phyloP scores from a whole-genome alignment of 2,113 vertebrate species.

The Dermatemys mawii region DNA sequence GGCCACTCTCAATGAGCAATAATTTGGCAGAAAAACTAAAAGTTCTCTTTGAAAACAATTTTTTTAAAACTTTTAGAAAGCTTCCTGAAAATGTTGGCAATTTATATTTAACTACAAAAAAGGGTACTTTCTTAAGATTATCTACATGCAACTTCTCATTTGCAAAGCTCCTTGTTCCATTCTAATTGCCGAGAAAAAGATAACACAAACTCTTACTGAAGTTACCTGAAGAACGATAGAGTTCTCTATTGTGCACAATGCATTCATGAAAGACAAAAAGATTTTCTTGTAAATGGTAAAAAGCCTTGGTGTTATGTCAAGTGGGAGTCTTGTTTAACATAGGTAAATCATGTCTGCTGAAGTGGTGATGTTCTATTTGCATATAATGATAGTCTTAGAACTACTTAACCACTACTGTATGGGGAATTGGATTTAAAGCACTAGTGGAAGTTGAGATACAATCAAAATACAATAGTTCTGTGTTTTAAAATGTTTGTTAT shows the following conservation, averaged over 20 bases:
- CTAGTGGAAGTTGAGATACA: neutral
- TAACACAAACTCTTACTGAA: rapidly evolving
- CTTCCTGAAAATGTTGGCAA: neutral
- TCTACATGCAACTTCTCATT: neutral
- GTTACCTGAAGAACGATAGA: neutral
- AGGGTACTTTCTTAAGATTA: neutral
- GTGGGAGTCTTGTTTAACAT: neutral
- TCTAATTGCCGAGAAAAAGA: neutral
- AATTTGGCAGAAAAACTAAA: constrained; percentile 47
- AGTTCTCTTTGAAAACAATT: constrained; percentile 31
- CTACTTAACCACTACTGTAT: rapidly evolving
- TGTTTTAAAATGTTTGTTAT: rapidly evolving
- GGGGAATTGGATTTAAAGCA: neutral
- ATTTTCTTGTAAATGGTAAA: neutral
- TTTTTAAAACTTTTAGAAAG: neutral
- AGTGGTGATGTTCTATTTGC: rapidly evolving
- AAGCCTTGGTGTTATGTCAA: neutral
- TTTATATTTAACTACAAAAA: constrained; percentile 37
- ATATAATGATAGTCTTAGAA: rapidly evolving
- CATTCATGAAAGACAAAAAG: neutral
- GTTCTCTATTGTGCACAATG: neutral
- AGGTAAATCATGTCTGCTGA: rapidly evolving
- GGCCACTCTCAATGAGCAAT: constrained; percentile 4
- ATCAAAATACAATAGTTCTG: neutral
- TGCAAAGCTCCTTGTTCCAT: neutral